Evolutionary conservation across 2,888 invertebrate species (phyloP), one percentile per base, ranked within the genome.

Genomic region (Dolichomitus sp.): DNA sequence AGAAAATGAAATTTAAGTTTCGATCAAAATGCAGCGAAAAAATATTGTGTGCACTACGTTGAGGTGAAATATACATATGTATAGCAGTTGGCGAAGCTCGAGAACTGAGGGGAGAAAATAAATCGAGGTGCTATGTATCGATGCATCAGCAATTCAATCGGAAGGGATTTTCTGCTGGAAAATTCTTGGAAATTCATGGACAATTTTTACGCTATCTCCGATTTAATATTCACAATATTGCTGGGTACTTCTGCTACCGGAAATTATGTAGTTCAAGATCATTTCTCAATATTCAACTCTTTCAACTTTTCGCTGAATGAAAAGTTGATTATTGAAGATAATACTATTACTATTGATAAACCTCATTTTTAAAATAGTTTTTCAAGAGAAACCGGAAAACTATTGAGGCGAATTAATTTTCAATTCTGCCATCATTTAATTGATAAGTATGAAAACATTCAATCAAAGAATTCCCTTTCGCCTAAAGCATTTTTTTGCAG

Each of bases 1-100:
- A 42, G 40, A 50, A 80, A 80, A 80, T 80, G 50, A 57, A 42
- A 68, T 68, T 73, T 42, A 40, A 52, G 27, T 73, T 68, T 68
- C 66, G 57, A 73, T 79, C 57, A 50, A 79, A 79, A 73, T 59
- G 23, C 69, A 54, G 27, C 27, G 40, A 40, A 40, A 9, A 6
- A 30, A 57, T 30, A 57, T 57, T 57, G 5, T 30, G 30, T 6
- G n/a, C 14, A n/a, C 30, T 4, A 57, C 54, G 5, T n/a, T 30
- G 14, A 14, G n/a, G 57, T 57, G 7, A 30, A 57, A 57, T 57
- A n/a, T 52, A 7, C 9, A 23, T 50, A 23, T 30, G 3, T 14
- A 14, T 14, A 27, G 57, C 9, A 4, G 12, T 2, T 54, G 54
- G 23, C 11, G 6, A 12, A 27, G 14, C 54, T 54, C 27, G 27